phyloP scores from a whole-genome alignment of 2,888 invertebrate species.

The Drosophila algonquin region DNA sequence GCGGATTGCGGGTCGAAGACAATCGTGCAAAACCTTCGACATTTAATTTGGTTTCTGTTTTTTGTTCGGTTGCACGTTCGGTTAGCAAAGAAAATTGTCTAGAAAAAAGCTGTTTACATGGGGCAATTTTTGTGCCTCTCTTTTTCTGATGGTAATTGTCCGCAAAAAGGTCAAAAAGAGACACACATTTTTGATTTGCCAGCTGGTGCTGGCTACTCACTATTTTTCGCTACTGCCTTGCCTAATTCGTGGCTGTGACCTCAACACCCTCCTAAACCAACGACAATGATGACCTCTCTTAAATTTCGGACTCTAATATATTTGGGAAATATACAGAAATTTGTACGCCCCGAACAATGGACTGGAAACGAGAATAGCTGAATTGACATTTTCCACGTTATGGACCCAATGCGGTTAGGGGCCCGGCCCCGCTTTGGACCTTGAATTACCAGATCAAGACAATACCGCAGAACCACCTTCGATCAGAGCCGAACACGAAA shows the following conservation, averaged over 20 bases:
- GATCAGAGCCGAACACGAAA: conserved; percentile 35
- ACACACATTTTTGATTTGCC: conserved; percentile 46
- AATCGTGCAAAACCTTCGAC: conserved; percentile 77
- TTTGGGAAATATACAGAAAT: conserved; percentile 53
- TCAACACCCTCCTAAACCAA: conserved; percentile 66
- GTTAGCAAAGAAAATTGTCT: conserved; percentile 57
- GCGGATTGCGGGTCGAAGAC: conserved; percentile 44
- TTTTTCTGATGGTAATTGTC: conserved; percentile 66
- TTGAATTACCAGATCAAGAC: conserved; percentile 61
- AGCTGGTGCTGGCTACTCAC: conserved; percentile 35
- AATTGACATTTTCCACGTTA: conserved; percentile 70
- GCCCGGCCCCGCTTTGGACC: conserved; percentile 61
- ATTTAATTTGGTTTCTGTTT: conserved; percentile 70
- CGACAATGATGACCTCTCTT: conserved; percentile 60
- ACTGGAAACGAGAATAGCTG: conserved; percentile 18
- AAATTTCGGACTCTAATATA: conserved; percentile 55
- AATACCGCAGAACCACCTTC: conserved; percentile 49
- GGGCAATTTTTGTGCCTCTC: conserved; percentile 36
- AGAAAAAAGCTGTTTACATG: conserved; percentile 60
- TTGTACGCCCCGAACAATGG: conserved; percentile 42
- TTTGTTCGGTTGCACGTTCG: conserved; percentile 61
- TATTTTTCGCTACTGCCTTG: conserved; percentile 51
- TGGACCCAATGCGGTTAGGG: conserved; percentile 54
- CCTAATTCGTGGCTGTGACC: conserved; percentile 52
- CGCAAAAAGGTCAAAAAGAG: conserved; percentile 65